Evolutionary conservation across 1,140 invertebrate genomes (phyloP).

Genomic region (Papilio glaucus): DNA sequence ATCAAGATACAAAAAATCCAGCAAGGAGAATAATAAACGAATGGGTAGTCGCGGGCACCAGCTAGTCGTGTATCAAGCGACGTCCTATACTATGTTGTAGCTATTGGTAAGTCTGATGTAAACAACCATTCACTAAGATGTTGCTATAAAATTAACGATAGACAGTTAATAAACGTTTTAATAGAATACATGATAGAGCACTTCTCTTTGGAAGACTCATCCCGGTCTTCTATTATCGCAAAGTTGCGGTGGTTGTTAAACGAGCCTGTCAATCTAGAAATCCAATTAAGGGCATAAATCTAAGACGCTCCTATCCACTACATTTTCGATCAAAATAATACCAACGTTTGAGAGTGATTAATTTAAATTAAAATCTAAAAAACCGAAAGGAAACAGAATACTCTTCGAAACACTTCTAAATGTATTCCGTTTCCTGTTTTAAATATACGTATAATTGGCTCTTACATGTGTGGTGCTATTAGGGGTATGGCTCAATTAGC

Average conservation of each 20-base stretch:
- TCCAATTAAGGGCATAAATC: conserved; percentile 6
- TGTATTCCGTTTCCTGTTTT: too few relatives aligned
- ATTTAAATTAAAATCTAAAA: too few relatives aligned
- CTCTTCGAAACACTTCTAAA: too few relatives aligned
- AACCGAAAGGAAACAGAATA: background rate
- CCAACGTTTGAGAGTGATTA: background rate
- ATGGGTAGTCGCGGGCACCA: too few relatives aligned
- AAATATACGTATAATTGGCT: too few relatives aligned
- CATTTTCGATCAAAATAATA: background rate
- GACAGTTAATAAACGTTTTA: conserved; percentile 1
- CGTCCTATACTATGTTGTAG: too few relatives aligned
- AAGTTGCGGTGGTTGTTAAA: conserved; percentile 17
- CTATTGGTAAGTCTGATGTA: background rate
- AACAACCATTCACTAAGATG: background rate
- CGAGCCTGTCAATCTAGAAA: conserved; percentile 6
- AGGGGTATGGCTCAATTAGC: too few relatives aligned
- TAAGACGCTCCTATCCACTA: conserved; percentile 2
- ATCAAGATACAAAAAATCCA: too few relatives aligned
- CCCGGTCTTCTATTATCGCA: background rate
- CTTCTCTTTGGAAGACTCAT: conserved; percentile 18
- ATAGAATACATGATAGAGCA: conserved; percentile 15
- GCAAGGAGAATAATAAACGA: too few relatives aligned
- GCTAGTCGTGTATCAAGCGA: too few relatives aligned
- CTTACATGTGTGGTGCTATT: too few relatives aligned
- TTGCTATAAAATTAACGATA: background rate